phyloP scores from a whole-genome alignment of 2,113 vertebrate genomes.

The Oreocharis arfaki region DNA sequence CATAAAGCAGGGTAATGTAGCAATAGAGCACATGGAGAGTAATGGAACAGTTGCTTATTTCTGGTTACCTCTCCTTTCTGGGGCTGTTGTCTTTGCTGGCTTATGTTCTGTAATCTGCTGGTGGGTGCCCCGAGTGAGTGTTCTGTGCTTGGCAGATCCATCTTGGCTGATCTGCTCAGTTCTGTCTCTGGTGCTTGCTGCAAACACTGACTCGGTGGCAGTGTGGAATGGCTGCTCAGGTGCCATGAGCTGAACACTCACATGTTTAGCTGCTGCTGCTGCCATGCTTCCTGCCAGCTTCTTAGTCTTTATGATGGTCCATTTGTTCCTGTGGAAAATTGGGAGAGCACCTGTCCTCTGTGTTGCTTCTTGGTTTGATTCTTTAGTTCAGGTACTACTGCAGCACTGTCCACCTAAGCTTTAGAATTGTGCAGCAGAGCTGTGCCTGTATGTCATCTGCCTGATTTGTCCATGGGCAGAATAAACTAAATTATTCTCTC shows the following conservation, averaged over 20 bases:
- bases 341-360: background rate
- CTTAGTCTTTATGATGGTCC: background rate
- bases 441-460: background rate
- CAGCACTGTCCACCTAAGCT: background rate
- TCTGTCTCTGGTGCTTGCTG: background rate
- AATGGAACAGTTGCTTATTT: conserved; percentile 40
- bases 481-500: background rate
- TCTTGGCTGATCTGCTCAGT: conserved; percentile 3
- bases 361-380: background rate
- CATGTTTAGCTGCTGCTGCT: background rate
- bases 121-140: conserved; percentile 2
- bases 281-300: background rate
- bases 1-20: background rate
- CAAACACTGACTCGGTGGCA: background rate
- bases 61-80: conserved; percentile 3
- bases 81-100: conserved; percentile 35
- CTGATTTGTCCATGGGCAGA: background rate
- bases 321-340: background rate
- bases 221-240: background rate
- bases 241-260: background rate
- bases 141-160: conserved; percentile 5
- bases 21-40: conserved; percentile 14
- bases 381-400: background rate
- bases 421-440: background rate
- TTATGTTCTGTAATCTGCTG: conserved; percentile 49